phyloP scores from a whole-genome alignment of 2,797 vertebrate genomes.

The Gambusia yucatana region DNA sequence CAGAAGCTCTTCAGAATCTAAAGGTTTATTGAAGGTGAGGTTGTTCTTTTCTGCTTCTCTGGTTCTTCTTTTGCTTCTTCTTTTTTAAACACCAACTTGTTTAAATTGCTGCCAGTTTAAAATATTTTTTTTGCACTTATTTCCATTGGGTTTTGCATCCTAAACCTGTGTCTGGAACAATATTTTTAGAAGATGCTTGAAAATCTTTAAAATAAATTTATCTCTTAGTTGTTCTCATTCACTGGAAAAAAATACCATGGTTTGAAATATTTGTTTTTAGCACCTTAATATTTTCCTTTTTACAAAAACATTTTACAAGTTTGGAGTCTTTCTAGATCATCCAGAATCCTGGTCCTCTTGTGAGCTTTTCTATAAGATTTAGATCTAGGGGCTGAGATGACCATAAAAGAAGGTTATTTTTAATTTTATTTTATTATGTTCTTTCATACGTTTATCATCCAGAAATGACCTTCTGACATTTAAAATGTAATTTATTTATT shows the following conservation, averaged over 20 bases:
- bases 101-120: neutral
- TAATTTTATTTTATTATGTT: neutral
- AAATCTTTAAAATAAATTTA: neutral
- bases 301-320: neutral
- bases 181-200: neutral
- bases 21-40: constrained; percentile 5
- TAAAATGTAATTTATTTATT: neutral
- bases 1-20: constrained; percentile 6
- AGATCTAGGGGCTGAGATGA: neutral
- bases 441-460: neutral
- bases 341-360: neutral
- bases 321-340: neutral
- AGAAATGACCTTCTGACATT: neutral
- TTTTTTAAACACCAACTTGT: neutral
- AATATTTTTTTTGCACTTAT: neutral
- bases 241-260: neutral
- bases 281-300: neutral
- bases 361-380: neutral
- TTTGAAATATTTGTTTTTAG: neutral
- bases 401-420: neutral
- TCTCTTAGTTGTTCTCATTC: neutral
- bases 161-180: neutral
- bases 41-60: constrained; percentile 21
- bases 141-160: neutral
- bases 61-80: constrained; percentile 11